phyloP scores from a whole-genome alignment of 2,113 vertebrate genomes.

The Callipepla californica region DNA sequence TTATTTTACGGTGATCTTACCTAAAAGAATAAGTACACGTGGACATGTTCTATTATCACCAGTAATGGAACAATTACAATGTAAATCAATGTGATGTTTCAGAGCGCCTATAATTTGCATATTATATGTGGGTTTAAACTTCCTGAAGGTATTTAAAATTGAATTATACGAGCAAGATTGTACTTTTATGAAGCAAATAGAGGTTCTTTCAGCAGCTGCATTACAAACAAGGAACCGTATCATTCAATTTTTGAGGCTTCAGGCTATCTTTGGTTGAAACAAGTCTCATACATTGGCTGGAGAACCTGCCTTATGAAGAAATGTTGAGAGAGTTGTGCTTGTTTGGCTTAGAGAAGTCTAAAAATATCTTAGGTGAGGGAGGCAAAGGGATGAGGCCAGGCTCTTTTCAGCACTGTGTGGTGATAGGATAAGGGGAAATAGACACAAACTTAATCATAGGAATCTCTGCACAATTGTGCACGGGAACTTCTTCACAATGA shows the following conservation, averaged over 20 bases:
- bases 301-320: too few relatives aligned
- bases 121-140: constrained; percentile 12
- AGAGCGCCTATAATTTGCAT: constrained; percentile 30
- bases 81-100: constrained; percentile 38
- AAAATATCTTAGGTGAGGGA: too few relatives aligned
- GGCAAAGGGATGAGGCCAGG: too few relatives aligned
- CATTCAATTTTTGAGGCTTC: constrained; percentile 18
- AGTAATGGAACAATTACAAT: constrained; percentile 36
- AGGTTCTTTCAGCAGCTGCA: background rate
- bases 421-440: too few relatives aligned
- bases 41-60: constrained; percentile 29
- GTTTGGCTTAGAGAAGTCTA: too few relatives aligned
- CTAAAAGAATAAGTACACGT: background rate
- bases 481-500: too few relatives aligned
- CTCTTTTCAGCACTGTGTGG: too few relatives aligned
- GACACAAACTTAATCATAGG: too few relatives aligned
- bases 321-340: too few relatives aligned
- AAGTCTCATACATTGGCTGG: background rate
- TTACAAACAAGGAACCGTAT: background rate
- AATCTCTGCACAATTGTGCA: too few relatives aligned
- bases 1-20: constrained; percentile 2
- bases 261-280: background rate
- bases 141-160: constrained; percentile 58
- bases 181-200: background rate
- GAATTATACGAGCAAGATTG: constrained; percentile 32